These are phyloP conservation scores for Merodon equestris DNA, from an alignment of 2,888 invertebrate species.

Conservation along the genomic window DNA sequence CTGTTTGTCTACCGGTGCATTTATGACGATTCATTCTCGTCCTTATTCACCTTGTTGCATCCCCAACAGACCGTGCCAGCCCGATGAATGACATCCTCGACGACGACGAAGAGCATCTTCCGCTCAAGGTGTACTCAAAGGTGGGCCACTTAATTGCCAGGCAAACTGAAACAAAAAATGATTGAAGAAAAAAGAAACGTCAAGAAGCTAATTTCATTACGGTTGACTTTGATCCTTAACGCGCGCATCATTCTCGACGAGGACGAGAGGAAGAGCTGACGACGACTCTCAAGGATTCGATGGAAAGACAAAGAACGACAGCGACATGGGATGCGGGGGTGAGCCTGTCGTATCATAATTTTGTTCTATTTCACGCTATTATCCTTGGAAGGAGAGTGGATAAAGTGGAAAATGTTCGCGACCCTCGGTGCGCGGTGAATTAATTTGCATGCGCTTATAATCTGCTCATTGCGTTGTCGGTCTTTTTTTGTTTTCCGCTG, in stretches of 20 bases:
- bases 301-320: slow-evolving; percentile 53
- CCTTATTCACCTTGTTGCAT: slow-evolving; percentile 41
- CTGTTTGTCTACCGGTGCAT: slow-evolving; percentile 65
- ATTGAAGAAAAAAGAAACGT: slow-evolving; percentile 22
- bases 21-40: slow-evolving; percentile 44
- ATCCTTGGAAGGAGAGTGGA: slow-evolving; percentile 43
- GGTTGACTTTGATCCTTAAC: slow-evolving; percentile 65
- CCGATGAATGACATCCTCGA: not conserved
- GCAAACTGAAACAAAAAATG: slow-evolving; percentile 45
- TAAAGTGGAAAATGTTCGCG: slow-evolving; percentile 37
- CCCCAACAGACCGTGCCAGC: slow-evolving; percentile 48
- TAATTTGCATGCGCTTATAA: slow-evolving; percentile 66
- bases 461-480: slow-evolving; percentile 46
- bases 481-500: slow-evolving; percentile 19
- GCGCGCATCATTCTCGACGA: slow-evolving; percentile 34
- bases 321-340: slow-evolving; percentile 20
- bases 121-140: slow-evolving; percentile 67
- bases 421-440: slow-evolving; percentile 56
- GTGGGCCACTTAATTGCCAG: slow-evolving; percentile 68
- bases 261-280: slow-evolving; percentile 17
- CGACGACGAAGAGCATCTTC: slow-evolving; percentile 41
- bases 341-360: slow-evolving; percentile 67
- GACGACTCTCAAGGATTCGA: slow-evolving; percentile 54
- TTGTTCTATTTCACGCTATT: slow-evolving; percentile 15
- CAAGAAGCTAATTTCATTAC: slow-evolving; percentile 66